Base-by-base conservation (phyloP, 1,140 invertebrate species). In the Drosophila punjabiensis region DNA sequence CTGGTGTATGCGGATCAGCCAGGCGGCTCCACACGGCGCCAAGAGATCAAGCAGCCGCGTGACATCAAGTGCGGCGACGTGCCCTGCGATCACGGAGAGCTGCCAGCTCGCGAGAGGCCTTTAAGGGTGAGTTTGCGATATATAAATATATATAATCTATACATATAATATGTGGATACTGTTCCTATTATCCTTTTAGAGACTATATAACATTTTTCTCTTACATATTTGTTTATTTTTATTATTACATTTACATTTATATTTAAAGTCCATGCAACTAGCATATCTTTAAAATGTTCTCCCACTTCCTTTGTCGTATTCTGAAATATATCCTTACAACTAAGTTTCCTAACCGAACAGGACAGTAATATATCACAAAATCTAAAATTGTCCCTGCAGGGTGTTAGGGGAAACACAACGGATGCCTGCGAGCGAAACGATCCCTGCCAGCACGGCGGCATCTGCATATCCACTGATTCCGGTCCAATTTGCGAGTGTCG, bases 401-500 rank as follows among this genome's bases (percentile, higher is more conserved):
- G 86, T 16, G 87, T 86, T 43, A 76, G 87, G n/a, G 81, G 89
- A 39, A 93, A 95, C 81, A 94, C 95, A 71, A 95, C 95, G 18
- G 97, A 98, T 90, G 96, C 96, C 8, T 98, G 98, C 92, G 96
- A 97, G 91, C 95, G 96, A 4, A 95, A 96, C 48, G 97, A 98
- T 94, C 98, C 97, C 1, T 99, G 98, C 94, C 96, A 98, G 93
- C 97, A 99, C 91, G 97, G 96, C 20, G 98, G 98, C 28, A 97
- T 98, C 79, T 99, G 98, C 94, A 98, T 99, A 93, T 98, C 97
- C 65, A 98, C 98, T 8, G 98, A 99, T 94, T 96, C 95, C 67
- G 98, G 98, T 16, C 97, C 98, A 43, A 96, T 97, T 86, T 99
- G 98, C 94, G 98, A 99, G 93, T 99, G 98, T 92, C 95, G 97